A percentile compares a stretch with the other conserved stretches of the same genome.
These are phyloP conservation scores for Silurus glanis DNA, from an alignment of 2,113 vertebrate species.

Conservation along the genomic window DNA sequence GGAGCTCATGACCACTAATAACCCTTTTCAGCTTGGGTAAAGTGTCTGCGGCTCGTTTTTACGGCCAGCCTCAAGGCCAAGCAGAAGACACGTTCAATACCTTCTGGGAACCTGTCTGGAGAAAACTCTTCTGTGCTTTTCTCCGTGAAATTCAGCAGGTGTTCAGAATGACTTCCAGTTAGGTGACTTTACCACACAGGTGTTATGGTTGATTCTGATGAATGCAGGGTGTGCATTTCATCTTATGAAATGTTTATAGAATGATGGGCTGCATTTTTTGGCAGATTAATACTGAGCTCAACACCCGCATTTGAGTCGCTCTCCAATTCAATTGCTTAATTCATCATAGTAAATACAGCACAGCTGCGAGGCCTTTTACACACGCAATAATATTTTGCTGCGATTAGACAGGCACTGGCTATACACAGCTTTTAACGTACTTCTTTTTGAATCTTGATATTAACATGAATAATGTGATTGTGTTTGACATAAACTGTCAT, in stretches of 20 bases:
- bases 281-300: conserved; percentile 12
- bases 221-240: conserved; percentile 6
- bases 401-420: conserved; percentile 33
- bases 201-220: conserved; percentile 15
- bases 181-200: conserved; percentile 20
- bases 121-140: conserved; percentile 61
- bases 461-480: conserved; percentile 25
- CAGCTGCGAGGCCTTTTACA: conserved; percentile 31
- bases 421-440: conserved; percentile 33
- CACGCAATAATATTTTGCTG: conserved; percentile 33
- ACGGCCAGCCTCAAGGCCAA: conserved; percentile 70
- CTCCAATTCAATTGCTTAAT: conserved; percentile 34
- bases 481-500: conserved; percentile 28
- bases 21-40: conserved; percentile 61
- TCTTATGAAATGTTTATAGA: conserved; percentile 4
- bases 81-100: conserved; percentile 72
- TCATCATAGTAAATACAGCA: conserved; percentile 40
- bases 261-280: background rate
- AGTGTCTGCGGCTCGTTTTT: conserved; percentile 65
- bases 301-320: conserved; percentile 21
- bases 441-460: conserved; percentile 34
- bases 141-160: conserved; percentile 67
- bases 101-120: conserved; percentile 61
- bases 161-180: conserved; percentile 17
- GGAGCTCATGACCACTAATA: conserved; percentile 62